Evolutionary conservation across 1,140 invertebrate genomes (phyloP), one percentile per base, ranked within the genome.

Genomic region (Teleopsis dalmanni): DNA sequence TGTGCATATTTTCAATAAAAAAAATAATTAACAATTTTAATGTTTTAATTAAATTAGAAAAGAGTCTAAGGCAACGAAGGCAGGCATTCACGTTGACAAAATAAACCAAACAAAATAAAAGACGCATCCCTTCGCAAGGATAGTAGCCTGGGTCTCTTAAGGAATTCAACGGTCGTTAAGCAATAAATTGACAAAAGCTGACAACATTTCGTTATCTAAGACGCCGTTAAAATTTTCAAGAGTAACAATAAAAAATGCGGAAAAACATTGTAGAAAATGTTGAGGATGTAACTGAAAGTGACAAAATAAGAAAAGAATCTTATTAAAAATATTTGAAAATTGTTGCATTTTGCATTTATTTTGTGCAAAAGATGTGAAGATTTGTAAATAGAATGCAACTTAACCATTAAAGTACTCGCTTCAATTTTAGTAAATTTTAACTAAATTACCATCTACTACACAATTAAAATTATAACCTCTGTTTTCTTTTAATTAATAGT

Each of bases 121-220:
- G n/a, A n/a, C n/a, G n/a, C n/a, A n/a, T n/a, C n/a, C n/a, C n/a
- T n/a, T n/a, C n/a, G n/a, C n/a, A n/a, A n/a, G n/a, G n/a, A n/a
- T n/a, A n/a, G n/a, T n/a, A n/a, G n/a, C n/a, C n/a, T n/a, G n/a
- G n/a, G n/a, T n/a, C n/a, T n/a, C n/a, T n/a, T n/a, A n/a, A n/a
- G n/a, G n/a, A n/a, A n/a, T n/a, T n/a, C n/a, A n/a, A 62, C 59
- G 62, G 62, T 65, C 62, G 62, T 65, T 65, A 65, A 60, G 62
- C 62, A 65, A 65, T 65, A 65, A 65, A 65, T 47, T 47, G 45
- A 31, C 29, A 10, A 47, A 31, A 47, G 36, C 23, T 23, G 23
- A n/a, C n/a, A n/a, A 35, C 27, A 29, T 35, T 10, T 16, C 34
- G 34, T n/a, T 35, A 35, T 35, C 34, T 62, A 60, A 58, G 56